Conservation (phyloP, 2,888 invertebrate genomes). For the Dioctria linearis region DNA sequence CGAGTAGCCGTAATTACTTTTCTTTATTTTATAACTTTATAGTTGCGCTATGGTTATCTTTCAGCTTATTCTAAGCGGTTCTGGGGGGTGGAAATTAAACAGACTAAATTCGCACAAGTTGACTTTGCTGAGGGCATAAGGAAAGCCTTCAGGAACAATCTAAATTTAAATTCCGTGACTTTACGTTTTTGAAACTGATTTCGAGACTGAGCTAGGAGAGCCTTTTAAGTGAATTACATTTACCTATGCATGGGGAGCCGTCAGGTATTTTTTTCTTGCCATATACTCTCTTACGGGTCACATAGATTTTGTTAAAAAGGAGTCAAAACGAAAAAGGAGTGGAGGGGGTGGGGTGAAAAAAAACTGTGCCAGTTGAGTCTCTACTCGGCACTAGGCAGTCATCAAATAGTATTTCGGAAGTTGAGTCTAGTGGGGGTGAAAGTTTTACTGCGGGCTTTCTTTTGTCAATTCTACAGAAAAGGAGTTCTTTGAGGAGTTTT, state of each 20-base stretch:
- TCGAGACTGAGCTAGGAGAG: neutral
- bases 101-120: conserved; percentile 24
- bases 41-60: conserved; percentile 26
- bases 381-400: neutral
- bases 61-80: neutral
- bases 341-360: neutral
- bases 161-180: conserved; percentile 43
- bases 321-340: neutral
- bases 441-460: neutral
- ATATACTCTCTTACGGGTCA: neutral
- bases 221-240: conserved; percentile 33
- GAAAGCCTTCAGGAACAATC: neutral
- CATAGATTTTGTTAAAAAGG: neutral
- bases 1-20: conserved; percentile 39
- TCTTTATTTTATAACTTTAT: conserved; percentile 46
- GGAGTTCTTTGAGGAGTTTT: conserved; percentile 12
- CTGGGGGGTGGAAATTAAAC: conserved; percentile 32
- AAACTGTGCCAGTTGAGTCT: neutral
- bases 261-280: neutral
- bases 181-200: conserved; percentile 12
- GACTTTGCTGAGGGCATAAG: neutral
- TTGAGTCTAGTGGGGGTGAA: neutral
- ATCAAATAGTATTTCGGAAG: neutral
- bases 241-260: conserved; percentile 26
- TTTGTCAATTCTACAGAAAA: conserved; percentile 30